Evolutionary conservation across 35 echinoderm and acorn worm genomes (phyloP).

Genomic region (Lytechinus variegatus): DNA sequence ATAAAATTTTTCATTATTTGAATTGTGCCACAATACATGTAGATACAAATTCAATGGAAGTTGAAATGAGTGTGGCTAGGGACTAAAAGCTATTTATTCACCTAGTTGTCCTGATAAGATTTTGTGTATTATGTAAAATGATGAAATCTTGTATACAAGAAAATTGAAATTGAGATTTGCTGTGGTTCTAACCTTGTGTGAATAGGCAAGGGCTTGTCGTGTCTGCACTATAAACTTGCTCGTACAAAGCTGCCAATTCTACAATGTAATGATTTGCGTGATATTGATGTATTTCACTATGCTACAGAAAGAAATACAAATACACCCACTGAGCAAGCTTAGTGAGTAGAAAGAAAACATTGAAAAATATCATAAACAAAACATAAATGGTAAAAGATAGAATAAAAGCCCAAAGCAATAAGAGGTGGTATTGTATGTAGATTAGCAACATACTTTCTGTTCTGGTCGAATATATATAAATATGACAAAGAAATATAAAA

Average conservation of each 20-base stretch:
- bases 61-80: not conserved
- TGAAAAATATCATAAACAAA: not conserved
- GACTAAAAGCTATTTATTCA: too few species aligned
- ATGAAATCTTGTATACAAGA: not conserved
- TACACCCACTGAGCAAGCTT: slow-evolving; percentile 10
- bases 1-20: too few species aligned
- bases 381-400: not conserved
- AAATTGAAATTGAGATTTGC: not conserved
- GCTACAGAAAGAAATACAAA: not conserved
- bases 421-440: not conserved
- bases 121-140: not conserved
- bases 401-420: not conserved
- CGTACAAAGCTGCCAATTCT: not conserved
- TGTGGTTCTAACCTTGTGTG: not conserved
- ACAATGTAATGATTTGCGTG: not conserved
- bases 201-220: not conserved
- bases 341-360: not conserved
- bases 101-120: too few species aligned
- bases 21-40: too few species aligned
- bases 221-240: not conserved
- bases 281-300: not conserved
- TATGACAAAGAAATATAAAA: not conserved
- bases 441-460: not conserved
- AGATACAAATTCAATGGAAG: not conserved
- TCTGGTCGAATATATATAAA: not conserved